Conservation (phyloP, 2,797 vertebrate genomes). For the Tangara arthus region DNA sequence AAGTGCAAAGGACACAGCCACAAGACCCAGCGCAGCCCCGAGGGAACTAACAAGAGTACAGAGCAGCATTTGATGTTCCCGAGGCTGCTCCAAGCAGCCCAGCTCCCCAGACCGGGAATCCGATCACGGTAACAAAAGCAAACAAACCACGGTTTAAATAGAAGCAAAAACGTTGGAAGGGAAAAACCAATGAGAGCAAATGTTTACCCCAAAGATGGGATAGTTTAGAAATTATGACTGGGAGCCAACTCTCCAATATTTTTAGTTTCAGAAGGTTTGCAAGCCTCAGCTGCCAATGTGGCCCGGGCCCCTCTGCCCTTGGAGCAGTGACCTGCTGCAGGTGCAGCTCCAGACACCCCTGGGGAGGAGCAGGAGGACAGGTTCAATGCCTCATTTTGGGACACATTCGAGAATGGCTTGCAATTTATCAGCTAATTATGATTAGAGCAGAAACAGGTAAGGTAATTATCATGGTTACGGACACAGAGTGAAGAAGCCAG, state of each 20-base stretch:
- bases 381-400: neutral
- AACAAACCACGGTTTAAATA: conserved; percentile 12
- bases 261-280: neutral
- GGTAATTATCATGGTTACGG: neutral
- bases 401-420: rapidly evolving
- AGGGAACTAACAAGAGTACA: neutral
- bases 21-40: neutral
- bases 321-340: rapidly evolving
- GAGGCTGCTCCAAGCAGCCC: neutral
- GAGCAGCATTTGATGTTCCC: neutral
- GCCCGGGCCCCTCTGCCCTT: neutral
- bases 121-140: neutral
- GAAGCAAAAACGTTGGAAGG: conserved; percentile 1
- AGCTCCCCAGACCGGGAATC: neutral
- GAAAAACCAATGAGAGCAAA: neutral
- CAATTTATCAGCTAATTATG: neutral
- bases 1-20: neutral
- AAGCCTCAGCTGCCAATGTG: neutral
- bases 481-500: neutral
- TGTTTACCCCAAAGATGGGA: neutral
- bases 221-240: neutral
- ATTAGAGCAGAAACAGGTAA: neutral
- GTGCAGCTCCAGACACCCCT: neutral
- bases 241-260: neutral
- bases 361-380: neutral